phyloP scores from a whole-genome alignment of 2,888 invertebrate genomes.

The Leptogaster cylindrica region DNA sequence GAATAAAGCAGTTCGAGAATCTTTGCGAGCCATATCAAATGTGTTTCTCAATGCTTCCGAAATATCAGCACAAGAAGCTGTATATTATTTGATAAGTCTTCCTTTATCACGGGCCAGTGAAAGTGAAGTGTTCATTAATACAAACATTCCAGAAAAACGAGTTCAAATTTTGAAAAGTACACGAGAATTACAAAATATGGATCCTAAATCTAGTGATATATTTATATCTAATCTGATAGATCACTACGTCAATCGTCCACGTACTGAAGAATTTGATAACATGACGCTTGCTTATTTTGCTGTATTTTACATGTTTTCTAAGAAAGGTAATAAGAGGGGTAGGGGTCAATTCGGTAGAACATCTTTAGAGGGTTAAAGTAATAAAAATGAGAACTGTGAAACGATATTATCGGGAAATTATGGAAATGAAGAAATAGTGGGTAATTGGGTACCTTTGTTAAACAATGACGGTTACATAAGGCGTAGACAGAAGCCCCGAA shows the following conservation, averaged over 20 bases:
- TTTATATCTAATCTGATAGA: neutral
- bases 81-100: neutral
- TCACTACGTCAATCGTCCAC: conserved; percentile 10
- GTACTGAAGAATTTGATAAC: neutral
- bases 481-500: neutral
- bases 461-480: conserved; percentile 1
- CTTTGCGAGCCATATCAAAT: neutral
- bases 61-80: conserved; percentile 4
- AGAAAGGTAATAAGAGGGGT: neutral
- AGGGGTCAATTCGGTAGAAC: too few species aligned
- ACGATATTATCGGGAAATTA: neutral
- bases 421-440: conserved; percentile 1
- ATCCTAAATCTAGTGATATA: neutral
- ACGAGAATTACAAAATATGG: neutral
- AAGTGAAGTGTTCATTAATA: neutral
- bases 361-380: neutral
- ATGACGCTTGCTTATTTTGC: conserved; percentile 11
- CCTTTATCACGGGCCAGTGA: neutral
- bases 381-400: neutral
- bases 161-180: neutral
- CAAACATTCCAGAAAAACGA: neutral
- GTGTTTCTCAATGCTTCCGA: neutral
- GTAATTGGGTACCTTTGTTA: neutral
- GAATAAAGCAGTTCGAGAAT: neutral
- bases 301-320: neutral